These are phyloP conservation scores for Procambarus clarkii DNA, from an alignment of 1,140 invertebrate species.

Conservation along the genomic window DNA sequence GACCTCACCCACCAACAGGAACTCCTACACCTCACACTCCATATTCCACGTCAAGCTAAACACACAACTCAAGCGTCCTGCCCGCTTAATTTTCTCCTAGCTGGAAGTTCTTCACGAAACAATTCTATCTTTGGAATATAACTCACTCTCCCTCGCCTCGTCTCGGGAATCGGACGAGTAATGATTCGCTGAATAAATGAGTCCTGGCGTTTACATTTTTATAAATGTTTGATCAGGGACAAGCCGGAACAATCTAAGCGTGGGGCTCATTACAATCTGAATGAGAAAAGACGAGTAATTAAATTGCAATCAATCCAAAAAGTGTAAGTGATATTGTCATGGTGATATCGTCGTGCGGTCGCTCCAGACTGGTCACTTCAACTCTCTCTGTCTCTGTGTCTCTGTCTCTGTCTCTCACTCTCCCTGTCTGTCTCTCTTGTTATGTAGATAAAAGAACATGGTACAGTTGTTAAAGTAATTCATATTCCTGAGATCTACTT, in stretches of 20 bases:
- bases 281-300: constrained; percentile 30
- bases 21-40: background rate
- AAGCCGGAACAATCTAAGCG: constrained; percentile 9
- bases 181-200: constrained; percentile 20
- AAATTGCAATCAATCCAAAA: constrained; percentile 18
- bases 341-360: constrained; percentile 6
- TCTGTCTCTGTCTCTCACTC: constrained; percentile 9
- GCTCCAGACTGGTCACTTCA: background rate
- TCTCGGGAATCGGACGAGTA: constrained; percentile 7
- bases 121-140: no score
- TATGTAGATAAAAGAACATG: no score
- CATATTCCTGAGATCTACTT: no score
- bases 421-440: constrained; percentile 5
- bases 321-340: constrained; percentile 26
- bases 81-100: no score
- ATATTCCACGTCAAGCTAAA: background rate
- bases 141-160: no score
- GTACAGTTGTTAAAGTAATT: no score
- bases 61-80: background rate
- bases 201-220: constrained; percentile 33
- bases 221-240: constrained; percentile 58
- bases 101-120: no score
- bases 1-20: background rate
- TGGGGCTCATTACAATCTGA: constrained; percentile 44
- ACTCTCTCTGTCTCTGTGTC: background rate